Conservation (phyloP, 2,888 invertebrate genomes). For the Pyrgus malvae region DNA sequence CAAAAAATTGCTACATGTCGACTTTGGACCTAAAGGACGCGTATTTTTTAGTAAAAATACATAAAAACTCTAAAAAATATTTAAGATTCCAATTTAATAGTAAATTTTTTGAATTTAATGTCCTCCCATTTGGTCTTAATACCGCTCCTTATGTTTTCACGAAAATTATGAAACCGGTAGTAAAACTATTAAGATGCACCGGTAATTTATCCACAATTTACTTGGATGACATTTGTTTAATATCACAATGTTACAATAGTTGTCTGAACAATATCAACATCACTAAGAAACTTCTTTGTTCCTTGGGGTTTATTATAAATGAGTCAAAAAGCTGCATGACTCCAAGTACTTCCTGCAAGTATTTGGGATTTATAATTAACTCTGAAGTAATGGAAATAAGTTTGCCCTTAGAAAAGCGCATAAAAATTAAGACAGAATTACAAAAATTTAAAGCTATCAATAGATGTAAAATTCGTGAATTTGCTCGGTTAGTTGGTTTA, state of each 20-base stretch:
- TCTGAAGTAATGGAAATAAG: constrained; percentile 5
- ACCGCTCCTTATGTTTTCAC: constrained; percentile 8
- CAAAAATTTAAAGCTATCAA: not conserved
- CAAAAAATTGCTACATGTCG: constrained; percentile 15
- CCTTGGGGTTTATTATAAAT: constrained; percentile 5
- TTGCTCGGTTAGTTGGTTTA: constrained; percentile 4
- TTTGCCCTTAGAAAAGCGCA: constrained; percentile 4
- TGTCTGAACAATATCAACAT: not conserved
- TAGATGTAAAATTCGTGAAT: constrained; percentile 3
- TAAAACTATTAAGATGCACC: constrained; percentile 3
- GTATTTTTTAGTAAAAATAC: constrained; percentile 24
- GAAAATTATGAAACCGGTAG: constrained; percentile 15
- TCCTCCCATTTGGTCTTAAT: constrained; percentile 18
- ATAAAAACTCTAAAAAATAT: constrained; percentile 2
- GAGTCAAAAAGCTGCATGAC: constrained; percentile 3
- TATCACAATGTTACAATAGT: not conserved
- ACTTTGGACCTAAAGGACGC: constrained; percentile 25
- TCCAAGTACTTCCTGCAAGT: not conserved
- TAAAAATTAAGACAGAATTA: not conserved
- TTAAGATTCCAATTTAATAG: constrained; percentile 9
- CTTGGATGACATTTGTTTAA: not conserved
- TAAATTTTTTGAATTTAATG: constrained; percentile 25
- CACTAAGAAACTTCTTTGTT: constrained; percentile 5
- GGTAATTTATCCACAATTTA: constrained; percentile 8
- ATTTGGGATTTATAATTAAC: constrained; percentile 5